Base-by-base conservation (phyloP, 2,113 vertebrate species). In the Pao palembangensis region DNA sequence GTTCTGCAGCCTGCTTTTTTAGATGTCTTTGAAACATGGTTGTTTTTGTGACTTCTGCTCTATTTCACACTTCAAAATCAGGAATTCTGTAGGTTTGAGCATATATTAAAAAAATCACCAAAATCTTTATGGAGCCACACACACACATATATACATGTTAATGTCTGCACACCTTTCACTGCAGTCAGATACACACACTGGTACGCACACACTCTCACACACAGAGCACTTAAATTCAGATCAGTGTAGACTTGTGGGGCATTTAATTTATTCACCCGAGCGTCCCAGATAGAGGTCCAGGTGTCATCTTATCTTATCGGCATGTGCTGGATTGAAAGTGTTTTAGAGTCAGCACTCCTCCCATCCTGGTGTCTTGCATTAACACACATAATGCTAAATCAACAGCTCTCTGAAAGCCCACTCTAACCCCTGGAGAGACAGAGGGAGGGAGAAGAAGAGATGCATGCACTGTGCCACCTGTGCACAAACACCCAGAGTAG, bases 311-410 rank as follows among this genome's bases (percentile, higher is more conserved):
- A 69, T 76, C 65, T 87, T 87, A 85, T 85, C 73, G 83, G 78
- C 83, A 87, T 80, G 58, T 74, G 72, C 65, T 54, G 62, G 80
- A 84, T 84, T 84, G 75, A 82, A 80, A 69, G 76, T 75, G 76
- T 64, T 66, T 71, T 68, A 52, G 77, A 87, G 87, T 87, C 85
- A 85, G 79, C 83, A 80, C 51, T 79, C 68, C 74, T 84, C 72
- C 63, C 67, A 49, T 63, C 46, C 69, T 28, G 65, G 55, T 58
- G 58, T 67, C 57, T 57, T 58, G 76, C 79, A 78, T 85, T 75
- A 84, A 79, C 69, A 77, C 79, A 71, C 79, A 56, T 81, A 83
- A 80, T 85, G 76, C 79, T 77, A 81, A 83, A 83, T 88, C 85
- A 85, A 83, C 78, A 81, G 69, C 78, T 73, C 67, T 66, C 58